A percentile compares a stretch with the other conserved stretches of the same genome.
These are phyloP conservation scores for Chrysodeixis includens DNA, from an alignment of 2,888 invertebrate species.

Conservation along the genomic window DNA sequence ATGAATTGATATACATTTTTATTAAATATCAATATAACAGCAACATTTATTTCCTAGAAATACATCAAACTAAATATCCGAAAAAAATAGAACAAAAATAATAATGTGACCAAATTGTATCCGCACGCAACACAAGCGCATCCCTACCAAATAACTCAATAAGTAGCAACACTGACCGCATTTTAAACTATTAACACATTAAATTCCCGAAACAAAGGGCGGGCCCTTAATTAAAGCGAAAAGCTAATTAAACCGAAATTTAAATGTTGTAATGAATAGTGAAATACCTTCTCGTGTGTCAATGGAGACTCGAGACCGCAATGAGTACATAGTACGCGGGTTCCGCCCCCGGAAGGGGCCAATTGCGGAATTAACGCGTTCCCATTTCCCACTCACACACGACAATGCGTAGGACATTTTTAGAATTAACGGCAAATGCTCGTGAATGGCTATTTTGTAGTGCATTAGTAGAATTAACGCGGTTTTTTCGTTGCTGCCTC, in stretches of 20 bases:
- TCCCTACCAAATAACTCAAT: neutral
- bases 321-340: slow-evolving; percentile 46
- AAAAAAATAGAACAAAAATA: neutral
- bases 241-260: slow-evolving; percentile 17
- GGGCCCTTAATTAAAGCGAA: slow-evolving; percentile 8
- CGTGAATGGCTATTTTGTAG: neutral
- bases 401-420: slow-evolving; percentile 31
- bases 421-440: slow-evolving; percentile 27
- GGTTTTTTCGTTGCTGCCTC: slow-evolving; percentile 25
- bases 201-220: neutral
- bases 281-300: slow-evolving; percentile 24
- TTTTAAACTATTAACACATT: neutral
- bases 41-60: too few species aligned
- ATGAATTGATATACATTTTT: too few species aligned
- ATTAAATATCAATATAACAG: too few species aligned
- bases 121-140: neutral
- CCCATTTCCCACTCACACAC: slow-evolving; percentile 56
- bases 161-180: slow-evolving; percentile 2
- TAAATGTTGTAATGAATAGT: neutral
- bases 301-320: slow-evolving; percentile 46
- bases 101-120: too few species aligned
- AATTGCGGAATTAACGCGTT: slow-evolving; percentile 68
- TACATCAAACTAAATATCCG: neutral
- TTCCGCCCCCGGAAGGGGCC: slow-evolving; percentile 65
- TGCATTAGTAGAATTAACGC: slow-evolving; percentile 42